phyloP scores from a whole-genome alignment of 2,113 vertebrate species.

The Zosterops japonicus region DNA sequence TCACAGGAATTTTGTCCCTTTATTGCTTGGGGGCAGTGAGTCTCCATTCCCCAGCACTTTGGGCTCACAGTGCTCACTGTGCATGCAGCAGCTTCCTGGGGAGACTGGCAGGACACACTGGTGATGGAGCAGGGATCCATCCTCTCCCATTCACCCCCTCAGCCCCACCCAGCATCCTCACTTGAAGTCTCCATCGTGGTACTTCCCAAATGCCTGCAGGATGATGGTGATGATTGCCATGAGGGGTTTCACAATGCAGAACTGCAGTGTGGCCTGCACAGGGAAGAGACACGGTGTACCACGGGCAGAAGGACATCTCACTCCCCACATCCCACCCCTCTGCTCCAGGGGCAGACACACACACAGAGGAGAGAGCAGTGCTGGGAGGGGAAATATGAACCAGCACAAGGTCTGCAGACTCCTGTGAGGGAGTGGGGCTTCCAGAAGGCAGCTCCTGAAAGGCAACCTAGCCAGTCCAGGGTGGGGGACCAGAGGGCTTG shows the following conservation, averaged over 20 bases:
- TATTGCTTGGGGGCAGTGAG: not conserved
- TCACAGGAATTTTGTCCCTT: not conserved
- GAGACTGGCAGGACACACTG: not conserved
- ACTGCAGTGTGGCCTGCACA: slow-evolving; percentile 92
- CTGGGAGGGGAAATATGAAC: not conserved
- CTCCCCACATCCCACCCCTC: not conserved
- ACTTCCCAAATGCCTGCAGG: slow-evolving; percentile 92
- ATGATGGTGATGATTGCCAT: slow-evolving; percentile 92
- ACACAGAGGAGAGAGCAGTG: not conserved
- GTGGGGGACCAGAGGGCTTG: not conserved
- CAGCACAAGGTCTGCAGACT: not conserved
- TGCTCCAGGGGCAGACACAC: not conserved
- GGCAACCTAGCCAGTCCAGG: fast-evolving
- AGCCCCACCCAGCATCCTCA: slow-evolving; percentile 66
- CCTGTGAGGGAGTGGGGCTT: not conserved
- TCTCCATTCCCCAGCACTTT: fast-evolving
- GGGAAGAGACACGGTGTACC: not conserved
- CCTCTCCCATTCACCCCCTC: not conserved
- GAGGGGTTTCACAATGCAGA: slow-evolving; percentile 94
- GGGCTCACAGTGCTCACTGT: not conserved
- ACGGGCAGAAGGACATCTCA: not conserved
- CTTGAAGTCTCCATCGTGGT: slow-evolving; percentile 96
- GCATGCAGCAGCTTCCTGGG: not conserved
- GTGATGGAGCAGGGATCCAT: not conserved
- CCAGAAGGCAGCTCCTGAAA: not conserved